These are phyloP conservation scores for Trachurus trachurus DNA, from an alignment of 2,797 vertebrate species.

Conservation along the genomic window DNA sequence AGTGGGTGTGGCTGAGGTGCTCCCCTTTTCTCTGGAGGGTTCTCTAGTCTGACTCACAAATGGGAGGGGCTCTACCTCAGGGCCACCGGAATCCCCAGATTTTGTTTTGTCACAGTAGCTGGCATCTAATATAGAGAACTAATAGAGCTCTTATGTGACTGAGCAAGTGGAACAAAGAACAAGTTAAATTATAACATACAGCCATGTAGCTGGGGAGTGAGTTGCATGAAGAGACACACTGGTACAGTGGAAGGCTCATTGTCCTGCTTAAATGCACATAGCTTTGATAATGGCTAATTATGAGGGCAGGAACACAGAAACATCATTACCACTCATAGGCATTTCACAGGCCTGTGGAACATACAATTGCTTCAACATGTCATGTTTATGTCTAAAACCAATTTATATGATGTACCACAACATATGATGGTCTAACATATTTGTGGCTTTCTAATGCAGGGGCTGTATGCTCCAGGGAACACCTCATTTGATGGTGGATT, in stretches of 20 bases:
- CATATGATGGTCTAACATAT: constrained; percentile 2
- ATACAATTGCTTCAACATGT: not conserved
- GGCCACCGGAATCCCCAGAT: constrained; percentile 64
- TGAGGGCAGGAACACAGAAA: not conserved
- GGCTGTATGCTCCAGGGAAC: not conserved
- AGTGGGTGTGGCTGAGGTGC: constrained; percentile 78
- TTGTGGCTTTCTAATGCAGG: not conserved
- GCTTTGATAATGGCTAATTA: not conserved
- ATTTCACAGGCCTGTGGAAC: not conserved
- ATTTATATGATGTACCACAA: not conserved
- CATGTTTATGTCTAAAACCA: not conserved
- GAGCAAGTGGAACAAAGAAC: constrained; percentile 5
- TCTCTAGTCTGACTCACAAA: constrained; percentile 65
- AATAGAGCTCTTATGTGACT: not conserved
- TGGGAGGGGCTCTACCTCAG: constrained; percentile 50
- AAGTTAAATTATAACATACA: constrained; percentile 7
- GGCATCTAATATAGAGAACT: not conserved
- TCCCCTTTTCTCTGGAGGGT: constrained; percentile 60
- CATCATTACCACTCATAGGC: not conserved
- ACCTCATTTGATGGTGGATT: not conserved
- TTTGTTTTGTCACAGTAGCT: constrained; percentile 46
- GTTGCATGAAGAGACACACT: not conserved
- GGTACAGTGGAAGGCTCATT: not conserved
- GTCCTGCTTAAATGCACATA: constrained; percentile 2
- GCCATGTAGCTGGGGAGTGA: not conserved